Base-by-base conservation (phyloP, 1,140 invertebrate genomes). In the Trichomalopsis sarcophagae region DNA sequence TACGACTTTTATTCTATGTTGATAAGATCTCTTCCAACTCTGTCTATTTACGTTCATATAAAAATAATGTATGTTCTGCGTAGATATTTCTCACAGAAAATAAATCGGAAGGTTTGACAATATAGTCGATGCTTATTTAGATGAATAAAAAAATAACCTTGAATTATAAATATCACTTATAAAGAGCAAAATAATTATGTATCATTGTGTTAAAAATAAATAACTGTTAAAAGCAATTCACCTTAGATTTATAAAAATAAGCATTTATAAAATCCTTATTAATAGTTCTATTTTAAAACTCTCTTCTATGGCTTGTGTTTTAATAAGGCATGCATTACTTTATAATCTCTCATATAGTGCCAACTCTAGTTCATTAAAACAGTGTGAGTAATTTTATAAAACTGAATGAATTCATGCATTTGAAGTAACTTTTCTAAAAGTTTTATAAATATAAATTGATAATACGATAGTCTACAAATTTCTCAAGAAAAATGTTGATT, bases 281-380 rank as follows among this genome's bases (percentile, higher is more conserved):
- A 21, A 36, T 44, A 44, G 21, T 40, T 82, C 81, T 82, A 82
- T 82, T 76, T 75, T 82, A 82, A 82, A 82, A 76, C 55, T 17
- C 2, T 47, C n/a, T 7, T 62, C 50, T 66, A 76, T 76, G 50
- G 36, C 33, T 82, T 82, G 74, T 75, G 69, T 82, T 82, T 76
- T 68, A 82, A 40, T 62, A 66, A 75, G 50, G 50, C 33, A 10
- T 76, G 13, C 44, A 13, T 44, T 66, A 82, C 73, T 82, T 68
- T 75, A 82, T 2, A 66, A 17, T 36, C 2, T 47, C 30, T 7
- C 17, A 47, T 71, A 82, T 82, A 76, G 50, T 76, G 50, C n/a
- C 71, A 82, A 76, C 81, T 76, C 36, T 68, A 66, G 55, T 76
- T 30, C 23, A 30, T 71, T 71, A 71, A 71, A 2, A n/a, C 4